Evolutionary conservation across 2,888 invertebrate species (phyloP).

Genomic region (Nomada fucata): DNA sequence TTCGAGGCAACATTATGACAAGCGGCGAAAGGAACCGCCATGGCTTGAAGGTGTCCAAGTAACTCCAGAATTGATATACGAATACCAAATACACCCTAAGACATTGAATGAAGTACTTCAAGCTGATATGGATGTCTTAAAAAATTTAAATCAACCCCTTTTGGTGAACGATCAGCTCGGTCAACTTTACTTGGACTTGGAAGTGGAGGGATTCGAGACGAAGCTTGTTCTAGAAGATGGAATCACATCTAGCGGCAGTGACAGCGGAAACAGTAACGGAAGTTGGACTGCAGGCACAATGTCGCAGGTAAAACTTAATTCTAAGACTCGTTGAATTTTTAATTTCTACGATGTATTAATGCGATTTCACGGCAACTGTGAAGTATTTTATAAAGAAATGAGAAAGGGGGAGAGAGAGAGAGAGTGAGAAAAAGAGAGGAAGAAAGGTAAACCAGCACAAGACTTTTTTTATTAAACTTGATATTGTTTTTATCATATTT

Average conservation of each 20-base stretch:
- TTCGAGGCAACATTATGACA: constrained; percentile 48
- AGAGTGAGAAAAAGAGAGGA: not conserved
- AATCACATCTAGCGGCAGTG: constrained; percentile 86
- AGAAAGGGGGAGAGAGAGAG: not conserved
- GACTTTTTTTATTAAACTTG: constrained; percentile 14
- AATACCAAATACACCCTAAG: constrained; percentile 88
- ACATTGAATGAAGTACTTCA: constrained; percentile 87
- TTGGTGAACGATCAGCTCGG: constrained; percentile 90
- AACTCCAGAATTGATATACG: constrained; percentile 89
- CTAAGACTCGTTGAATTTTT: not conserved
- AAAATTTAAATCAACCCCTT: constrained; percentile 86
- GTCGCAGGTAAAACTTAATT: constrained; percentile 76
- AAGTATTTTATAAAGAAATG: constrained; percentile 13
- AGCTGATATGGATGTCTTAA: constrained; percentile 86
- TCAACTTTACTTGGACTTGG: constrained; percentile 89
- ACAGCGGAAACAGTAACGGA: constrained; percentile 80
- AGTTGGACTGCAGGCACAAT: constrained; percentile 76
- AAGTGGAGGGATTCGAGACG: constrained; percentile 86
- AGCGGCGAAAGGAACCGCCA: constrained; percentile 85
- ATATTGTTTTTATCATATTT: not conserved
- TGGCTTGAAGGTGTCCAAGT: constrained; percentile 89
- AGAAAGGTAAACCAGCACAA: not conserved
- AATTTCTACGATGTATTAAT: not conserved
- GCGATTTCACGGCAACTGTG: constrained; percentile 1
- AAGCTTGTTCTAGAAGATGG: constrained; percentile 88